These are phyloP conservation scores for Tachyglossus aculeatus DNA, from an alignment of 2,797 vertebrate genomes.

Conservation along the genomic window DNA sequence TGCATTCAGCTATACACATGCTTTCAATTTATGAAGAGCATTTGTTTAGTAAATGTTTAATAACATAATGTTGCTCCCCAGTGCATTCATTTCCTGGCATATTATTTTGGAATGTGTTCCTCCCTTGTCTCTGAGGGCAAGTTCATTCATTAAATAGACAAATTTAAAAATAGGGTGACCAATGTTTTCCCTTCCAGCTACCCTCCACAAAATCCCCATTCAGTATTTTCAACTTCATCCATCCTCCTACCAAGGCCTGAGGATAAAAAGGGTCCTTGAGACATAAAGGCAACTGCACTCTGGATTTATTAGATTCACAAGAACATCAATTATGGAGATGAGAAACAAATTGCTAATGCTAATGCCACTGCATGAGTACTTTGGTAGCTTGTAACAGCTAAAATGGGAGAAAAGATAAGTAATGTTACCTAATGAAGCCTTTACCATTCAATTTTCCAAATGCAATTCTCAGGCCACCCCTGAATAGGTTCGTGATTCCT, in stretches of 20 bases:
- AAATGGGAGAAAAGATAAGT: conserved; percentile 1
- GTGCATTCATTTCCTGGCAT: conserved; percentile 9
- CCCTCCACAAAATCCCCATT: neutral
- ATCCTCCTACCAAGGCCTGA: neutral
- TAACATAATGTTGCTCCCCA: neutral
- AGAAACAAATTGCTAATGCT: conserved; percentile 7
- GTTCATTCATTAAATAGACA: conserved; percentile 1
- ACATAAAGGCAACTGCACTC: neutral
- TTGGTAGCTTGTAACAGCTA: conserved; percentile 31
- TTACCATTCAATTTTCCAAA: no score
- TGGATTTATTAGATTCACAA: conserved; percentile 25
- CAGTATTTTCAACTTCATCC: neutral
- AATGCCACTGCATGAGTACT: conserved; percentile 15
- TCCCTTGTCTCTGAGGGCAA: conserved; percentile 13
- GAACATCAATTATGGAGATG: conserved; percentile 1
- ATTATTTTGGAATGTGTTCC: conserved; percentile 13
- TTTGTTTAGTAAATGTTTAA: conserved; percentile 16
- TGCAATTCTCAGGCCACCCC: no score
- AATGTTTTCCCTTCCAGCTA: conserved; percentile 5
- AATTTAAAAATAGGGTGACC: neutral
- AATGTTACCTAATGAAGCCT: no score
- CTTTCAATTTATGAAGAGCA: no score
- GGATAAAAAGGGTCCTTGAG: neutral
- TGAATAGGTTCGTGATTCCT: no score
- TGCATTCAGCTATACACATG: neutral